A percentile compares a stretch with the other conserved stretches of the same genome.
Conservation (phyloP, 2,888 invertebrate genomes). For the Trissolcus brochymenae region DNA sequence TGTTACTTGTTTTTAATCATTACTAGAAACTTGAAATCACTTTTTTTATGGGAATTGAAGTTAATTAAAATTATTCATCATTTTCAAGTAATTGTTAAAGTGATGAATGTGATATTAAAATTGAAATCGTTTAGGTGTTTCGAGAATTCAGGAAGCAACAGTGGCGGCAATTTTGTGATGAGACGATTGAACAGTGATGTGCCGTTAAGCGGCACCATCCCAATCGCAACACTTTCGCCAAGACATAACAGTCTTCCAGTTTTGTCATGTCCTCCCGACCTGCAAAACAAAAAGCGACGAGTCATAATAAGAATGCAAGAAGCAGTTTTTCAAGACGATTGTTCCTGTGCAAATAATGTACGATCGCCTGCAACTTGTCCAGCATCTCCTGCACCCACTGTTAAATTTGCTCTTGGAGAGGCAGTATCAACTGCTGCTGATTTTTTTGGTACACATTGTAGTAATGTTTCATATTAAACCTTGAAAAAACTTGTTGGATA, state of each 20-base stretch:
- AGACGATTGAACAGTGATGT: constrained; percentile 73
- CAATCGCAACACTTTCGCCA: constrained; percentile 79
- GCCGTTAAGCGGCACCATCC: constrained; percentile 67
- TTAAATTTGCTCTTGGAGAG: constrained; percentile 84
- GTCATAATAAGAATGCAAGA: constrained; percentile 27
- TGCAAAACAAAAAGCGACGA: constrained; percentile 42
- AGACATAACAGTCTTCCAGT: constrained; percentile 85
- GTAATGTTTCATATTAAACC: no score
- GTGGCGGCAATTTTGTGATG: constrained; percentile 58
- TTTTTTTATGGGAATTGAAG: no score
- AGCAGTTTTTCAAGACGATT: constrained; percentile 53
- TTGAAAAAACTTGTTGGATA: not conserved
- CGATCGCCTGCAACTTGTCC: constrained; percentile 70
- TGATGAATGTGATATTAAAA: not conserved
- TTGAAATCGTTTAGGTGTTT: constrained; percentile 13
- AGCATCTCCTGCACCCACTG: constrained; percentile 75
- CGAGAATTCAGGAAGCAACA: constrained; percentile 30
- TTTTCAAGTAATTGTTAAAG: no score
- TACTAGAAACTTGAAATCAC: no score
- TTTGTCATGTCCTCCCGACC: constrained; percentile 57
- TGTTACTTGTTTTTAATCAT: no score
- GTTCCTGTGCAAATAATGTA: constrained; percentile 34
- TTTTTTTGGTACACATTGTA: constrained; percentile 47
- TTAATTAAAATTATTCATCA: no score
- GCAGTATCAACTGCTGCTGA: constrained; percentile 78